Evolutionary conservation across 2,113 vertebrate genomes (phyloP).

Genomic region (Neolamprologus sp.): DNA sequence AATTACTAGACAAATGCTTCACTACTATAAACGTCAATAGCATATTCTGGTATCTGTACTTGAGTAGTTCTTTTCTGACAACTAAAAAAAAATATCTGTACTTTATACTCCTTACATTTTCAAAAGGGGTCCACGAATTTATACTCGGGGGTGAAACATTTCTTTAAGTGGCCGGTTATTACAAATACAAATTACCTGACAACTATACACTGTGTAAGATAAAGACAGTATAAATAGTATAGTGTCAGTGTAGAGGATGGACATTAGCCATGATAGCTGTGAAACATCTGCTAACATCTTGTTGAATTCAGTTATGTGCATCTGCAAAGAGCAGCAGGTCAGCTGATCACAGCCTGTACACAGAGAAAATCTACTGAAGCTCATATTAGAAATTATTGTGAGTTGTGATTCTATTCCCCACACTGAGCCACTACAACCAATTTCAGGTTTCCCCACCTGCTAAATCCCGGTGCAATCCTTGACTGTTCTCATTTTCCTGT

Average conservation of each 20-base stretch:
- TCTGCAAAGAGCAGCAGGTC: neutral
- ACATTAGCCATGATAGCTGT: neutral
- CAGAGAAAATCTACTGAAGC: neutral
- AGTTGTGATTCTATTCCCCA: neutral
- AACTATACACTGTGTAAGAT: neutral
- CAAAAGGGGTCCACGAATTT: neutral
- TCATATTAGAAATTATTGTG: neutral
- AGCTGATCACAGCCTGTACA: neutral
- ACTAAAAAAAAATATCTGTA: neutral
- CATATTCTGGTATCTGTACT: neutral
- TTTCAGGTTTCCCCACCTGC: neutral
- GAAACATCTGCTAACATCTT: neutral
- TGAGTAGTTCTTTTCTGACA: neutral
- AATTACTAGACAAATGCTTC: neutral
- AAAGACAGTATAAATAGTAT: neutral
- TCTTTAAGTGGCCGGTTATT: neutral
- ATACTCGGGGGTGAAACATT: neutral
- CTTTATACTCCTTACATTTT: neutral
- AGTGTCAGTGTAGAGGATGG: neutral
- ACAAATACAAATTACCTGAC: neutral
- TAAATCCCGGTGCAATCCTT: neutral
- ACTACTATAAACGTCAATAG: neutral
- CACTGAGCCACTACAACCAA: neutral
- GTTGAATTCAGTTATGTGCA: neutral
- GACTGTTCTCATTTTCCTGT: neutral